Percentiles rank a stretch among this genome's conserved stretches.
Evolutionary conservation across 2,113 vertebrate genomes (phyloP).

Genomic region (Gasterosteus aculeatus): DNA sequence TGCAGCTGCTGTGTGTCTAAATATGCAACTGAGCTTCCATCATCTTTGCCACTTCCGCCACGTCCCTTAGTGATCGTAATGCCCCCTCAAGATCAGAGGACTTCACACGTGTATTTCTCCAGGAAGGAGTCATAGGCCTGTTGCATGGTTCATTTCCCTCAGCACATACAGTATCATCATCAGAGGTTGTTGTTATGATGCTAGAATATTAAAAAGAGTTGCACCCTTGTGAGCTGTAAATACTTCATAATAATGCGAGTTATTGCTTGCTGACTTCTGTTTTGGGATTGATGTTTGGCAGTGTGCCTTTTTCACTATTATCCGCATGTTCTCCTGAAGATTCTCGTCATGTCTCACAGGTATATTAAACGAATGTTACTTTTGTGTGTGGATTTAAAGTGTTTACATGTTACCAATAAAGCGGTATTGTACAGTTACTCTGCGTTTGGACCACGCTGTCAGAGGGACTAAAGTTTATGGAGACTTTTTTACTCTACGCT

Average conservation of each 20-base stretch:
- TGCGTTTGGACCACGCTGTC: background rate
- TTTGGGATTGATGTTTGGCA: background rate
- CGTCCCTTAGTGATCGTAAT: background rate
- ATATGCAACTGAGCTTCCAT: background rate
- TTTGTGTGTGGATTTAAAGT: conserved; percentile 23
- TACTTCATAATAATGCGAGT: conserved; percentile 26
- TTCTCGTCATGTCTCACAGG: background rate
- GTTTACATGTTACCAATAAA: conserved; percentile 62
- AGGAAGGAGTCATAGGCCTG: background rate
- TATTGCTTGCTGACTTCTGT: conserved; percentile 10
- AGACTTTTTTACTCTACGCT: no score
- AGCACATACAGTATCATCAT: background rate
- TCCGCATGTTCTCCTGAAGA: background rate
- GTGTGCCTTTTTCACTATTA: conserved; percentile 6
- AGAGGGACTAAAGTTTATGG: background rate
- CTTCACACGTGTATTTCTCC: background rate
- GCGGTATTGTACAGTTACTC: conserved; percentile 36
- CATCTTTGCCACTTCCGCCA: background rate
- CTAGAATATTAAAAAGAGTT: background rate
- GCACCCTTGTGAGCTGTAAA: conserved; percentile 48
- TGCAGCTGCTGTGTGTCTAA: background rate
- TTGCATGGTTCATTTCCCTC: background rate
- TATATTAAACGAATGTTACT: conserved; percentile 26
- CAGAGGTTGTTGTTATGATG: background rate
- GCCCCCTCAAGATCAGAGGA: background rate